Conservation (phyloP, 2,113 vertebrate species). For the Pseudonaja textilis region DNA sequence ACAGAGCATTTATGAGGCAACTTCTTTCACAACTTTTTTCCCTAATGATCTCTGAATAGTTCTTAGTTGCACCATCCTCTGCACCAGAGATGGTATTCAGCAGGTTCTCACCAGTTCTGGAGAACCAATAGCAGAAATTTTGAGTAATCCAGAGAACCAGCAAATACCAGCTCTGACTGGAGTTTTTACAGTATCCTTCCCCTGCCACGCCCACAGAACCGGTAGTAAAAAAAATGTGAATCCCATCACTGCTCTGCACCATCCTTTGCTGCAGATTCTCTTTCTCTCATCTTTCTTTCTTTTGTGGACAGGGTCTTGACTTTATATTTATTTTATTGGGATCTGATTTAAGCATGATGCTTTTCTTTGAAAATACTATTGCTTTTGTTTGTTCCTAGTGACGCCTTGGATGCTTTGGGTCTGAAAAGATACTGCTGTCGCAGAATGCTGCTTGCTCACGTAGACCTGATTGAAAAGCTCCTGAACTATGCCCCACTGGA, state of each 20-base stretch:
- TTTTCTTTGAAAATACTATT: neutral
- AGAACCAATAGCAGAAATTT: too few relatives aligned
- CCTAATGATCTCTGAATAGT: neutral
- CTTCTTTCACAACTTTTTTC: neutral
- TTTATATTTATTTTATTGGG: neutral
- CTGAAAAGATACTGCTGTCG: conserved; percentile 97
- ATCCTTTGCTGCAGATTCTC: neutral
- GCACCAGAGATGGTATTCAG: too few relatives aligned
- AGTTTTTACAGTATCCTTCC: too few relatives aligned
- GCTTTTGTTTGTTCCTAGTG: conserved; percentile 70
- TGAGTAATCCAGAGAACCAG: too few relatives aligned
- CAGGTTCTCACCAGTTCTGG: too few relatives aligned
- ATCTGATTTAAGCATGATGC: neutral
- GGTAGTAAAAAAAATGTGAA: too few relatives aligned
- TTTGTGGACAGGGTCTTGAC: neutral
- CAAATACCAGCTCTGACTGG: too few relatives aligned
- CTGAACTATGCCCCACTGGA: conserved; percentile 96
- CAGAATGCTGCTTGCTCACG: conserved; percentile 94
- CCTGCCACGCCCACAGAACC: too few relatives aligned
- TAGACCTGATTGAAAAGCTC: conserved; percentile 97
- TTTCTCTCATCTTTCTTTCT: neutral
- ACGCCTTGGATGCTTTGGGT: conserved; percentile 93
- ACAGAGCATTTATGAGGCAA: neutral
- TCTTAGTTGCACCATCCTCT: neutral
- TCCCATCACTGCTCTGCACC: neutral